These are phyloP conservation scores for Malthinus seriepunctatus DNA, from an alignment of 2,888 invertebrate genomes.

Conservation along the genomic window DNA sequence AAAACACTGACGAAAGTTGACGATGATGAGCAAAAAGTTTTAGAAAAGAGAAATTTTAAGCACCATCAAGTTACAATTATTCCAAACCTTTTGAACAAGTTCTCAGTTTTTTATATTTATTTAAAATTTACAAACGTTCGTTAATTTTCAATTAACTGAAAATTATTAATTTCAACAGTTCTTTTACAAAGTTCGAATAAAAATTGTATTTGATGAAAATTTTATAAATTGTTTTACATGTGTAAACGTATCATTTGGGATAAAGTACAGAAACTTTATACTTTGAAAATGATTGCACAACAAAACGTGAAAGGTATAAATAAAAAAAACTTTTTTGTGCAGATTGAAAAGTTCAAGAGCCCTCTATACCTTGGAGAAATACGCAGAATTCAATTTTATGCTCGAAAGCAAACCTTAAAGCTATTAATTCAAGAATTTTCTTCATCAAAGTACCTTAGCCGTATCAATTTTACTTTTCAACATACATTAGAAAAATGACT, in stretches of 20 bases:
- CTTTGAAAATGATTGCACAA: too few relatives aligned
- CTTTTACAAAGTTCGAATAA: too few relatives aligned
- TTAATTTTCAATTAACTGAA: too few relatives aligned
- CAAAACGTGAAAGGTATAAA: slow-evolving; percentile 9
- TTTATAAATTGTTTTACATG: too few relatives aligned
- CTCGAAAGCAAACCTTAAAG: slow-evolving; percentile 6
- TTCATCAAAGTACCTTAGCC: neutral
- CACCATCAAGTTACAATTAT: neutral
- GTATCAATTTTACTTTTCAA: neutral
- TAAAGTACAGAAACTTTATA: too few relatives aligned
- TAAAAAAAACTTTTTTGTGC: slow-evolving; percentile 13
- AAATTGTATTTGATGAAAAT: too few relatives aligned
- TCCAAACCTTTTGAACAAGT: slow-evolving; percentile 1
- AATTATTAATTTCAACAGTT: too few relatives aligned
- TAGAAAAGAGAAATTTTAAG: too few relatives aligned
- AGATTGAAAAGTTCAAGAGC: slow-evolving; percentile 18
- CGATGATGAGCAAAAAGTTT: too few relatives aligned
- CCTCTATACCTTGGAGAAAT: slow-evolving; percentile 18
- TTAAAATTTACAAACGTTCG: neutral
- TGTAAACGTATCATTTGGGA: too few relatives aligned
- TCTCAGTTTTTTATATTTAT: neutral
- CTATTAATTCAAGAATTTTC: slow-evolving; percentile 7
- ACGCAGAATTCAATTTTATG: slow-evolving; percentile 9
- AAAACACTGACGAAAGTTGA: too few relatives aligned
- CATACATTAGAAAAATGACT: neutral